phyloP scores from a whole-genome alignment of 2,888 invertebrate species.

The Amphipyra tragopoginis region DNA sequence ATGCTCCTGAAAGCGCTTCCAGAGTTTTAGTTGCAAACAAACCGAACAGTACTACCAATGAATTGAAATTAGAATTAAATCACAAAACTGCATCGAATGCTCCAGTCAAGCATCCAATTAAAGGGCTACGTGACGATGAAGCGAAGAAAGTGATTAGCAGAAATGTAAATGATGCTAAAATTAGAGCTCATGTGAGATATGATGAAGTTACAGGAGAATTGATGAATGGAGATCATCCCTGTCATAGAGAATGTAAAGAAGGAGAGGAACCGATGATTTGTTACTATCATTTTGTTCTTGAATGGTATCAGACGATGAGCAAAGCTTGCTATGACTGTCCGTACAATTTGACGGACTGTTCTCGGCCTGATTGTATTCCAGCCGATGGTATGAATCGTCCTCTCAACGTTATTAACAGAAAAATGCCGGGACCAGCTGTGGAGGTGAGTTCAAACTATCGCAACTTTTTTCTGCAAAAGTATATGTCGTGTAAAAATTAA shows the following conservation, averaged over 20 bases:
- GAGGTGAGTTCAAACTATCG: conserved; percentile 89
- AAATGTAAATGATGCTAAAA: conserved; percentile 69
- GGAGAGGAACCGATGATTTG: conserved; percentile 92
- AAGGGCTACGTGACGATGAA: conserved; percentile 63
- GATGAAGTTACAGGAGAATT: conserved; percentile 85
- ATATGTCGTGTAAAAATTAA: conserved; percentile 1
- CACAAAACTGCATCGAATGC: conserved; percentile 59
- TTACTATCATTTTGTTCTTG: conserved; percentile 93
- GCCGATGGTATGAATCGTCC: conserved; percentile 95
- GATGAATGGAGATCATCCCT: conserved; percentile 88
- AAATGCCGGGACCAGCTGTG: conserved; percentile 96
- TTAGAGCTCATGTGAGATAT: conserved; percentile 78
- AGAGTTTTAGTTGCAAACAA: conserved; percentile 74
- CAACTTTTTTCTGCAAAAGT: not conserved
- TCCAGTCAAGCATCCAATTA: conserved; percentile 61
- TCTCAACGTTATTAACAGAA: conserved; percentile 94
- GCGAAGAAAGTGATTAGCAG: conserved; percentile 52
- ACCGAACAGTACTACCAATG: conserved; percentile 68
- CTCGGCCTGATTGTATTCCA: conserved; percentile 94
- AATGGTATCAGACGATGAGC: conserved; percentile 96
- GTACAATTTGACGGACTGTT: conserved; percentile 93
- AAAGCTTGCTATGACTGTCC: conserved; percentile 97
- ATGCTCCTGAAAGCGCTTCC: conserved; percentile 75
- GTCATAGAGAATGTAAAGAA: conserved; percentile 91
- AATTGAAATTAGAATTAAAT: conserved; percentile 62